phyloP scores from a whole-genome alignment of 2,797 vertebrate species.

The Kryptolebias ocellatus region DNA sequence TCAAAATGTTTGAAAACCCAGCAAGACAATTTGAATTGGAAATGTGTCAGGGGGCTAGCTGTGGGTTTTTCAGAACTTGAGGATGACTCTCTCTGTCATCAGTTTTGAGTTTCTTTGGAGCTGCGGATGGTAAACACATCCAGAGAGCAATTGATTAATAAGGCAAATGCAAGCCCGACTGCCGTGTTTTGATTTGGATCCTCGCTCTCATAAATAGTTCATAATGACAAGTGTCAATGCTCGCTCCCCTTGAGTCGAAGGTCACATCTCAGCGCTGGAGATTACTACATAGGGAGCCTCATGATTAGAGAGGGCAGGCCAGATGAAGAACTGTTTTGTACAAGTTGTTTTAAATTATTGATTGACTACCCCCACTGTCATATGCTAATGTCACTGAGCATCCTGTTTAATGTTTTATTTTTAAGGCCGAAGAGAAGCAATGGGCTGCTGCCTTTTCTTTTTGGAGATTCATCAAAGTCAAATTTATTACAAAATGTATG shows the following conservation, averaged over 20 bases:
- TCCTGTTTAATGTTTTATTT: constrained; percentile 64
- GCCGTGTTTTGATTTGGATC: constrained; percentile 76
- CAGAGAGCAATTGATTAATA: constrained; percentile 73
- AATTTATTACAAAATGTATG: constrained; percentile 30
- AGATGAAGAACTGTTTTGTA: constrained; percentile 77
- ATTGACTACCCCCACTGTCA: constrained; percentile 60
- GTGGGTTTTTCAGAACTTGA: constrained; percentile 64
- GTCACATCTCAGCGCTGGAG: constrained; percentile 74
- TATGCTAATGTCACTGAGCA: constrained; percentile 73
- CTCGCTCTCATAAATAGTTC: constrained; percentile 78
- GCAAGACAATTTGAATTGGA: constrained; percentile 83
- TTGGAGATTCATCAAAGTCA: constrained; percentile 28
- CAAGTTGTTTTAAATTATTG: constrained; percentile 78
- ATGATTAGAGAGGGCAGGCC: constrained; percentile 72
- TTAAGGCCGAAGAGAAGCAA: constrained; percentile 38
- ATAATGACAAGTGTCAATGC: constrained; percentile 83
- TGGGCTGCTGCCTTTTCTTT: constrained; percentile 39
- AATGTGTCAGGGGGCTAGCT: constrained; percentile 75
- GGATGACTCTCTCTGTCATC: constrained; percentile 80
- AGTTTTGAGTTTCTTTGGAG: constrained; percentile 77
- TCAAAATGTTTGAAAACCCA: constrained; percentile 83
- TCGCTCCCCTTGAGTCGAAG: constrained; percentile 79
- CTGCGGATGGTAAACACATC: constrained; percentile 71
- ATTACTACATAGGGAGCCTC: constrained; percentile 53
- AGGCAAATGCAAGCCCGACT: constrained; percentile 66